These are phyloP conservation scores for Mylabris phalerata DNA, from an alignment of 1,140 invertebrate genomes.

Conservation along the genomic window DNA sequence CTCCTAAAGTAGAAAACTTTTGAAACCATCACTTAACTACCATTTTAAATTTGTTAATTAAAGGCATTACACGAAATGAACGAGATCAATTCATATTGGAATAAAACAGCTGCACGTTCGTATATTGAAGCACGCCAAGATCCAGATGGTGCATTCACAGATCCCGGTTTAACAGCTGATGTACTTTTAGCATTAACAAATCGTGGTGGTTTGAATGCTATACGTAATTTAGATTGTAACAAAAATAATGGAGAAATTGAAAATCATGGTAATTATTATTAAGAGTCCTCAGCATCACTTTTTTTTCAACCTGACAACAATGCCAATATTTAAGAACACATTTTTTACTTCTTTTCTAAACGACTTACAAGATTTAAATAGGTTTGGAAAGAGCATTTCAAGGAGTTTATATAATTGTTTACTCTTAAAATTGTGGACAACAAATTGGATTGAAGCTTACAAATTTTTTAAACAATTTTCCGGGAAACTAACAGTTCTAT, in stretches of 20 bases:
- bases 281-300: neutral
- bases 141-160: slow-evolving; percentile 68
- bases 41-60: neutral
- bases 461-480: too few relatives aligned
- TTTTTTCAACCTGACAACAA: too few relatives aligned
- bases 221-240: slow-evolving; percentile 61
- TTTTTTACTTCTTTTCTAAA: too few relatives aligned
- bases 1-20: too few relatives aligned
- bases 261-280: slow-evolving; percentile 36
- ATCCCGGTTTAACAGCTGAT: slow-evolving; percentile 64
- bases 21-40: too few relatives aligned
- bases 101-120: slow-evolving; percentile 62
- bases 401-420: too few relatives aligned
- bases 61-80: slow-evolving; percentile 65
- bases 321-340: too few relatives aligned
- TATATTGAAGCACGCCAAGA: slow-evolving; percentile 68
- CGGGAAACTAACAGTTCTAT: too few relatives aligned
- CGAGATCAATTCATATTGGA: slow-evolving; percentile 60
- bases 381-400: too few relatives aligned
- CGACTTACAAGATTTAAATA: too few relatives aligned
- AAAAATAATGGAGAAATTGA: slow-evolving; percentile 42
- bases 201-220: slow-evolving; percentile 58
- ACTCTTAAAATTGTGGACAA: too few relatives aligned
- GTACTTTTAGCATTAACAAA: slow-evolving; percentile 60
- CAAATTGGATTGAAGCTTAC: too few relatives aligned